Percentiles rank a stretch among this genome's conserved stretches.
phyloP scores from a whole-genome alignment of 1,140 invertebrate species.

The Myzus persicae region DNA sequence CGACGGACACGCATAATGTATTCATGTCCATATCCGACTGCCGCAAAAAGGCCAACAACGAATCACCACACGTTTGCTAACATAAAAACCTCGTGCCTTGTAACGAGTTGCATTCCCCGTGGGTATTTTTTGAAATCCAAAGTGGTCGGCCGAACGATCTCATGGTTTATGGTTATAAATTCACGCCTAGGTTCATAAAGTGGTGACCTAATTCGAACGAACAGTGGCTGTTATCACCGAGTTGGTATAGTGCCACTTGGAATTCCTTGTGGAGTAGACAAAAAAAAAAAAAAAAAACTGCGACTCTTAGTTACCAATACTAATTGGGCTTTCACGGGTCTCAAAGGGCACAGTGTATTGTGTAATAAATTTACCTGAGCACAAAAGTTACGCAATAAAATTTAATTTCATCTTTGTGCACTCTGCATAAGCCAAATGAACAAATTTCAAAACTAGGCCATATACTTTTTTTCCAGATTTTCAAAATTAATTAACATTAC shows the following conservation, averaged over 20 bases:
- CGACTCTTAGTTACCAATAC: constrained; percentile 37
- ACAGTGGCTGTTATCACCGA: constrained; percentile 14
- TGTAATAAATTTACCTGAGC: constrained; percentile 1
- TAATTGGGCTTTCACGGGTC: constrained; percentile 41
- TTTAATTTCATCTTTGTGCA: background rate
- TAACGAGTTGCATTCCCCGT: constrained; percentile 5
- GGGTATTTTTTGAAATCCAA: constrained; percentile 17
- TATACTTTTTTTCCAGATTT: background rate
- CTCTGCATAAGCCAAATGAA: background rate
- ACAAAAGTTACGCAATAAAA: constrained; percentile 25
- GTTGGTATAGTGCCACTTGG: constrained; percentile 13
- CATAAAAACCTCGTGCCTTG: background rate
- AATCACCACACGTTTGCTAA: background rate
- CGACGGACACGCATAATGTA: background rate
- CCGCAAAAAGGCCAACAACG: too few species aligned
- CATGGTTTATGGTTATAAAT: constrained; percentile 40
- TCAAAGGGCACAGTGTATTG: background rate
- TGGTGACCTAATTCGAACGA: constrained; percentile 35
- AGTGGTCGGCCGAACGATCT: constrained; percentile 34
- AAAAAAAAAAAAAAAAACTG: background rate
- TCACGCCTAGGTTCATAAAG: constrained; percentile 36
- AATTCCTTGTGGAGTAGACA: constrained; percentile 15
- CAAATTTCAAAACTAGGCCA: background rate
- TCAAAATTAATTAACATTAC: too few species aligned
- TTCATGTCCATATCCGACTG: background rate